Evolutionary conservation across 2,888 invertebrate species (phyloP).

Genomic region (Auanema freiburgensis): DNA sequence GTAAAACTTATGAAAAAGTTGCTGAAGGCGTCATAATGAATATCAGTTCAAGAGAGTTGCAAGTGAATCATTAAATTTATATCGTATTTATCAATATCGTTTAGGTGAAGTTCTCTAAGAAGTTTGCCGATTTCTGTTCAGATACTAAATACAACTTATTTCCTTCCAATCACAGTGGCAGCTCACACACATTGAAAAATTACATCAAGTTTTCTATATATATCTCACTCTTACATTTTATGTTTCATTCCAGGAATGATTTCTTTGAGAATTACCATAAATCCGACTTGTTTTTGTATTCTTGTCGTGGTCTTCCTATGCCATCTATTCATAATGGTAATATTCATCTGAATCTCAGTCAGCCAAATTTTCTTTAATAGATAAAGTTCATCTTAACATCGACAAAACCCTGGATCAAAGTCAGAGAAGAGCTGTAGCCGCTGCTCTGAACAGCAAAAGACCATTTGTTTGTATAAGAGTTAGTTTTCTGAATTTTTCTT

Average conservation of each 20-base stretch:
- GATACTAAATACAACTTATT: too few relatives aligned
- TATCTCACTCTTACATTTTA: not conserved
- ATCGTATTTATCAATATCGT: too few relatives aligned
- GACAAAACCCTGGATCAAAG: conserved; percentile 22
- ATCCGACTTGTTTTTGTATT: conserved; percentile 2
- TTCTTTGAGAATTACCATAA: not conserved
- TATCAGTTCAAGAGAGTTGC: too few relatives aligned
- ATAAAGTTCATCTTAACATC: conserved; percentile 2
- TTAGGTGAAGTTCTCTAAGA: too few relatives aligned
- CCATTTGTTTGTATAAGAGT: conserved; percentile 37
- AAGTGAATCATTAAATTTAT: too few relatives aligned
- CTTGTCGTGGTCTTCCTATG: conserved; percentile 10
- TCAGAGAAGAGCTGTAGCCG: conserved; percentile 33
- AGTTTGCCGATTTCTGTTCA: too few relatives aligned
- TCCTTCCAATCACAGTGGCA: too few relatives aligned
- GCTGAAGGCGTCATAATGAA: too few relatives aligned
- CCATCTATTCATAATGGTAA: conserved; percentile 22
- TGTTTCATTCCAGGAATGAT: not conserved
- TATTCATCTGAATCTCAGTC: too few relatives aligned
- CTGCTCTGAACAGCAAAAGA: conserved; percentile 32
- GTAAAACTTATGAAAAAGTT: too few relatives aligned
- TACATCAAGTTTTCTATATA: not conserved
- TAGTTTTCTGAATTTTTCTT: conserved; percentile 6
- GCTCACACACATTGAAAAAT: not conserved
- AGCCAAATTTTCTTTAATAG: conserved; percentile 4